A percentile compares a stretch with the other conserved stretches of the same genome.
Conservation (phyloP, 2,888 invertebrate genomes). For the Ferdinandea cuprea region DNA sequence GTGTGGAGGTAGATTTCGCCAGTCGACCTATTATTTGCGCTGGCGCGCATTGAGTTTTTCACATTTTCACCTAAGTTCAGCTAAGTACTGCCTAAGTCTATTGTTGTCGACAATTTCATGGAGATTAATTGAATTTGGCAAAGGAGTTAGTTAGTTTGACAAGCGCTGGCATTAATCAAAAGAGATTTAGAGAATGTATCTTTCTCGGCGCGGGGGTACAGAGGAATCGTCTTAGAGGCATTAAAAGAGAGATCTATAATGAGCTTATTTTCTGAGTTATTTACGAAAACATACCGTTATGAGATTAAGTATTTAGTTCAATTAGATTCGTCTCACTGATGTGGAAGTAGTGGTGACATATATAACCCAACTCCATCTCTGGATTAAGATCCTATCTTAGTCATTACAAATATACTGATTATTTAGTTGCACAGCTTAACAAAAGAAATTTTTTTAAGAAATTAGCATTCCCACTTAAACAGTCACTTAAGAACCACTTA, state of each 20-base stretch:
- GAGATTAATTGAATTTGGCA: conserved; percentile 53
- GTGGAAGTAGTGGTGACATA: too few species aligned
- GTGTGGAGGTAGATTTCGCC: not conserved
- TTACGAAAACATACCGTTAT: not conserved
- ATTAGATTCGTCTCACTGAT: too few species aligned
- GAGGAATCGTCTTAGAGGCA: conserved; percentile 35
- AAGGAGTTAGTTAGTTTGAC: conserved; percentile 56
- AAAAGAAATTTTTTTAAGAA: too few species aligned
- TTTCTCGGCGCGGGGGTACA: not conserved
- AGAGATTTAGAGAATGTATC: conserved; percentile 7
- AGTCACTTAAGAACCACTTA: too few species aligned
- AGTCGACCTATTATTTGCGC: not conserved
- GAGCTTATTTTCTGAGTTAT: conserved; percentile 39
- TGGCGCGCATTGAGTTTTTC: not conserved
- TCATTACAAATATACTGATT: too few species aligned
- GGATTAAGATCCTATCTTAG: too few species aligned
- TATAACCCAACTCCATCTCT: too few species aligned
- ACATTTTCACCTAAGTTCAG: not conserved
- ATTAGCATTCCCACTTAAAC: too few species aligned
- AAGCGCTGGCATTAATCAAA: conserved; percentile 52
- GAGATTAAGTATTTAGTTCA: too few species aligned
- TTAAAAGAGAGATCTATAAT: conserved; percentile 40
- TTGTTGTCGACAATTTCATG: conserved; percentile 40
- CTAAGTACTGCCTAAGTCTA: conserved; percentile 14
- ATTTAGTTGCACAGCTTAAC: too few species aligned